Evolutionary conservation across 2,113 vertebrate genomes (phyloP).

Genomic region (Prochilodus magdalenae): DNA sequence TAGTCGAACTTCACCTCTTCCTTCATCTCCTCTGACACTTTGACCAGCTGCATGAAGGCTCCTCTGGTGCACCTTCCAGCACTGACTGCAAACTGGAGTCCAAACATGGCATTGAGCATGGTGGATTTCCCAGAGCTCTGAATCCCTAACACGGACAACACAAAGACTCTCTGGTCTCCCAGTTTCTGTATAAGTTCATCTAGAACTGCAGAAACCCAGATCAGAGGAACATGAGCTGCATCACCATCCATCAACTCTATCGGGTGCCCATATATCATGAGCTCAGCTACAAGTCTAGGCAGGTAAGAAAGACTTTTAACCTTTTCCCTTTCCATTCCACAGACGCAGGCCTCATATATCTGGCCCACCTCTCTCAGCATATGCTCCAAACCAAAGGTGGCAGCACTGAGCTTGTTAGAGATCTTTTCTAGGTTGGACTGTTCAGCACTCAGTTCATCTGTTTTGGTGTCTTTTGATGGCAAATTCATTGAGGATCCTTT

Average conservation of each 20-base stretch:
- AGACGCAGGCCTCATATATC: constrained; percentile 75
- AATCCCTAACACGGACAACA: constrained; percentile 79
- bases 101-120: constrained; percentile 77
- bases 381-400: constrained; percentile 75
- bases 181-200: constrained; percentile 73
- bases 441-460: neutral
- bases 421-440: constrained; percentile 63
- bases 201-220: constrained; percentile 77
- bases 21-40: constrained; percentile 52
- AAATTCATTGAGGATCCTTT: neutral
- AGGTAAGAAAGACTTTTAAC: constrained; percentile 33
- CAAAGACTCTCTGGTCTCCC: constrained; percentile 76
- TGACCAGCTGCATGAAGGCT: constrained; percentile 76
- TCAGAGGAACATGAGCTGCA: constrained; percentile 77
- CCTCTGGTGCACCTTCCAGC: constrained; percentile 76
- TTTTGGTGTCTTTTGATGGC: constrained; percentile 23
- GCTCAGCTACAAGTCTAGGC: constrained; percentile 73
- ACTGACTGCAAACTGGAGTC: constrained; percentile 77
- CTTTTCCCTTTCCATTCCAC: neutral
- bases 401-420: constrained; percentile 60
- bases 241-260: constrained; percentile 85
- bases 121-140: constrained; percentile 83
- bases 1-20: constrained; percentile 57
- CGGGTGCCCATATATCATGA: constrained; percentile 77
- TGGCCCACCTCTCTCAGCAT: constrained; percentile 80